Conservation (phyloP, 2,888 invertebrate genomes). For the Netelia melanura region DNA sequence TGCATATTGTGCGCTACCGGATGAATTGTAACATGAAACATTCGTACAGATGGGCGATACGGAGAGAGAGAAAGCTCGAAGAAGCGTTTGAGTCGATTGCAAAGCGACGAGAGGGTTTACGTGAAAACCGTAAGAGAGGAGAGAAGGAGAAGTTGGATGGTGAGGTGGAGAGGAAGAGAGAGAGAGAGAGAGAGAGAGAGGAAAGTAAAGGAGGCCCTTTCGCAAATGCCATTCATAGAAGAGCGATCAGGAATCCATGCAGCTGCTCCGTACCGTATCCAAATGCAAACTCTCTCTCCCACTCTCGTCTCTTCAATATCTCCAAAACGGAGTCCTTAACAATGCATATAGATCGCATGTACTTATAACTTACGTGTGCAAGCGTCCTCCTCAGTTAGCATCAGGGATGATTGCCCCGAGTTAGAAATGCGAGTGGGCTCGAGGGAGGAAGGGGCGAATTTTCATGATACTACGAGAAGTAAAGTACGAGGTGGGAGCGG, state of each 20-base stretch:
- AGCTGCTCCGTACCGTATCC: slow-evolving; percentile 51
- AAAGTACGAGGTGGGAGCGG: slow-evolving; percentile 52
- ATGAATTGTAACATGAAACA: slow-evolving; percentile 15
- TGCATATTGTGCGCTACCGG: neutral
- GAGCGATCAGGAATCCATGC: slow-evolving; percentile 62
- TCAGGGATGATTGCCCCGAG: slow-evolving; percentile 62
- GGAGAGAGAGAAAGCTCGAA: neutral
- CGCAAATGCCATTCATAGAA: slow-evolving; percentile 55
- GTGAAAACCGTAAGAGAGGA: neutral
- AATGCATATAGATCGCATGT: slow-evolving; percentile 35
- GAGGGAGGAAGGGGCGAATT: slow-evolving; percentile 32
- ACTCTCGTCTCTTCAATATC: slow-evolving; percentile 11
- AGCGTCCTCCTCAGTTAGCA: slow-evolving; percentile 51
- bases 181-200: neutral
- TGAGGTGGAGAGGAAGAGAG: neutral
- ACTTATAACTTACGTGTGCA: slow-evolving; percentile 56
- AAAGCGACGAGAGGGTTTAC: neutral
- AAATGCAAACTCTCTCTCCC: slow-evolving; percentile 55
- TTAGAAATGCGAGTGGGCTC: slow-evolving; percentile 39
- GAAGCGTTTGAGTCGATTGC: slow-evolving; percentile 15
- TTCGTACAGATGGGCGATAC: neutral
- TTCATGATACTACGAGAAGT: slow-evolving; percentile 41
- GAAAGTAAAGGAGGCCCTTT: slow-evolving; percentile 12
- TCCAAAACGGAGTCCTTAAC: slow-evolving; percentile 7
- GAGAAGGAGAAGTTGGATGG: neutral